Conservation (phyloP, 2,888 invertebrate genomes). For the Andrena praecox region DNA sequence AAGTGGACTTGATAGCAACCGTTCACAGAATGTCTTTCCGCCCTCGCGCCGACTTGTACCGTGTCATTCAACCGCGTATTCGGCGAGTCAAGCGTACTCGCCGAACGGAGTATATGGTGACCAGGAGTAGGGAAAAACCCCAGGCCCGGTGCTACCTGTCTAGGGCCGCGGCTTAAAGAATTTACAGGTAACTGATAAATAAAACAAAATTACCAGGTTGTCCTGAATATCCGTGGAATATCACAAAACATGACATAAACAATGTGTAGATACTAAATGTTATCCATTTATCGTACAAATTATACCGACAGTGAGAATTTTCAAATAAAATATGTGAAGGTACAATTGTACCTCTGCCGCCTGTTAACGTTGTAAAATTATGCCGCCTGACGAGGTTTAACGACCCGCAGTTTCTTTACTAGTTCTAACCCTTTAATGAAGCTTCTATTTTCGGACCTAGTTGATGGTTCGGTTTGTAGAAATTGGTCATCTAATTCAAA, state of each 20-base stretch:
- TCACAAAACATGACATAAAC: constrained; percentile 7
- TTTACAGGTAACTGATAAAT: background rate
- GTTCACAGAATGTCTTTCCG: no score
- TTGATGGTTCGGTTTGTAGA: constrained; percentile 1
- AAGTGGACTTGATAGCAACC: no score
- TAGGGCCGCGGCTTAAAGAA: no score
- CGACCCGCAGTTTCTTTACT: constrained; percentile 7
- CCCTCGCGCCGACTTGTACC: no score
- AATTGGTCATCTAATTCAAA: constrained; percentile 13
- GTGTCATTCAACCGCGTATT: no score
- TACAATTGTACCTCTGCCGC: constrained; percentile 1
- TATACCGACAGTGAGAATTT: background rate
- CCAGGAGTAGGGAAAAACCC: no score
- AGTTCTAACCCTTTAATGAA: background rate
- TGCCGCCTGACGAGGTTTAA: constrained; percentile 3
- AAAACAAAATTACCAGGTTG: background rate
- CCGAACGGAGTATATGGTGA: no score
- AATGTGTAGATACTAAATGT: background rate
- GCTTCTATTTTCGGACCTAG: background rate
- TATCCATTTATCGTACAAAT: no score
- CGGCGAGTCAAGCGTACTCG: no score
- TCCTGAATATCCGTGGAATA: background rate
- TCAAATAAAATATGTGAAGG: background rate
- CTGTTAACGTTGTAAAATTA: background rate
- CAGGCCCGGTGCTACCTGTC: no score